These are phyloP conservation scores for Mesocricetus auratus DNA, from an alignment of 2,113 vertebrate species.

Conservation along the genomic window DNA sequence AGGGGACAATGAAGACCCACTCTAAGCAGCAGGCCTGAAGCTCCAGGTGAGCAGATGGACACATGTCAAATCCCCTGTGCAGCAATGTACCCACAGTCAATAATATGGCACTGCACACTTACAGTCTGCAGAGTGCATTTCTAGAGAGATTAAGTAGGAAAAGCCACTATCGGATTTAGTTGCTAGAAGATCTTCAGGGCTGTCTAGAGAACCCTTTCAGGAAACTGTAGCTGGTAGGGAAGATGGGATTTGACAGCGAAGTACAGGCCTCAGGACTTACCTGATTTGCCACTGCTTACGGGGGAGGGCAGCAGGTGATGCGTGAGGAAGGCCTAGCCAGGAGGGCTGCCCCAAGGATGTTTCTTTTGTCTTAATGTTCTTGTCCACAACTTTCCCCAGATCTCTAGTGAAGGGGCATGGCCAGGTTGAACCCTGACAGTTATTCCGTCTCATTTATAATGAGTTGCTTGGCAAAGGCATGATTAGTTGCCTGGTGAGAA, in stretches of 20 bases:
- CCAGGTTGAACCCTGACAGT: neutral
- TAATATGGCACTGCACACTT: fast-evolving
- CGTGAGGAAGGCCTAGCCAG: neutral
- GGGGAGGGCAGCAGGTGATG: neutral
- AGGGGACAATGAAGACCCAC: neutral
- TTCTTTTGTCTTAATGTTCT: neutral
- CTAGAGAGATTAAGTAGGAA: neutral
- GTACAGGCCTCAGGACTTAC: fast-evolving
- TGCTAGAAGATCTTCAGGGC: neutral
- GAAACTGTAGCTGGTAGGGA: neutral
- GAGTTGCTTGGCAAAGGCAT: slow-evolving; percentile 18
- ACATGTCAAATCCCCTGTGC: fast-evolving
- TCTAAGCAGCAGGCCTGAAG: neutral
- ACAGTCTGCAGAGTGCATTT: neutral
- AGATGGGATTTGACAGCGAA: neutral
- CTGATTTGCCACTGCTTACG: neutral
- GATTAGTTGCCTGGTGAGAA: slow-evolving; percentile 66
- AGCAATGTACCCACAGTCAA: fast-evolving
- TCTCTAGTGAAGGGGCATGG: neutral
- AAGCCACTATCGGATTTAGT: neutral
- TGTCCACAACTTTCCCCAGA: neutral
- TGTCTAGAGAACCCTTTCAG: neutral
- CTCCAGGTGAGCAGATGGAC: too few species aligned
- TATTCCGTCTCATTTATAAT: slow-evolving; percentile 48
- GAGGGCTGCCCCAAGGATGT: neutral